These are phyloP conservation scores for Typhlomys cinereus DNA, from an alignment of 2,113 vertebrate genomes.

Conservation along the genomic window DNA sequence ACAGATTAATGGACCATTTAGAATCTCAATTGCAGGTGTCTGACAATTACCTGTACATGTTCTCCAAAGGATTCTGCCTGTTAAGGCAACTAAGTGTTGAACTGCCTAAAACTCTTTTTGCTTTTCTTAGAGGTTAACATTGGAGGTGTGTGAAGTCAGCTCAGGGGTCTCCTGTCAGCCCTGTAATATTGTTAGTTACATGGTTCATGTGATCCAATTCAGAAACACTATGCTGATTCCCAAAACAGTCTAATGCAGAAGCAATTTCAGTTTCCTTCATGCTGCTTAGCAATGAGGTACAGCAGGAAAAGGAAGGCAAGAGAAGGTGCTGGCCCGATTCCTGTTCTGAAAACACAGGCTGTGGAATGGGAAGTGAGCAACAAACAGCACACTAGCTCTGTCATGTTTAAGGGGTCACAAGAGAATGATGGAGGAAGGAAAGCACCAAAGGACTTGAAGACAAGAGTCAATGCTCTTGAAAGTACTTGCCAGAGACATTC, in stretches of 20 bases:
- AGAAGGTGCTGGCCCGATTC: neutral
- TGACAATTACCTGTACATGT: neutral
- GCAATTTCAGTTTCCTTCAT: neutral
- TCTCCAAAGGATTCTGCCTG: neutral
- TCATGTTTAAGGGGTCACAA: neutral
- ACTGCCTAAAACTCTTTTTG: neutral
- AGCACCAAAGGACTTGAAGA: conserved; percentile 8
- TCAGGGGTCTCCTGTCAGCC: neutral
- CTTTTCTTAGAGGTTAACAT: neutral
- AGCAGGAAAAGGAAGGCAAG: neutral
- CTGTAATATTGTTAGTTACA: neutral
- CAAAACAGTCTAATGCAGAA: neutral
- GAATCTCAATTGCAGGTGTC: neutral
- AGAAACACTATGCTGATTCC: conserved; percentile 39
- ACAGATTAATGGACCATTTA: neutral
- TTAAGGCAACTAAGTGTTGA: conserved; percentile 7
- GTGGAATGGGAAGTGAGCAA: neutral
- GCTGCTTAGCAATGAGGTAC: neutral
- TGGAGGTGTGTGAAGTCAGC: neutral
- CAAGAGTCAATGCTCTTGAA: conserved; percentile 13
- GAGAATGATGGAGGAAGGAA: neutral
- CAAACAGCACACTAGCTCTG: neutral
- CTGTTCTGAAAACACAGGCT: neutral
- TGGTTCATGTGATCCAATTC: neutral
- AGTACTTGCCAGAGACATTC: conserved; percentile 38